These are phyloP conservation scores for Selenia dentaria DNA, from an alignment of 2,888 invertebrate genomes.

Conservation along the genomic window DNA sequence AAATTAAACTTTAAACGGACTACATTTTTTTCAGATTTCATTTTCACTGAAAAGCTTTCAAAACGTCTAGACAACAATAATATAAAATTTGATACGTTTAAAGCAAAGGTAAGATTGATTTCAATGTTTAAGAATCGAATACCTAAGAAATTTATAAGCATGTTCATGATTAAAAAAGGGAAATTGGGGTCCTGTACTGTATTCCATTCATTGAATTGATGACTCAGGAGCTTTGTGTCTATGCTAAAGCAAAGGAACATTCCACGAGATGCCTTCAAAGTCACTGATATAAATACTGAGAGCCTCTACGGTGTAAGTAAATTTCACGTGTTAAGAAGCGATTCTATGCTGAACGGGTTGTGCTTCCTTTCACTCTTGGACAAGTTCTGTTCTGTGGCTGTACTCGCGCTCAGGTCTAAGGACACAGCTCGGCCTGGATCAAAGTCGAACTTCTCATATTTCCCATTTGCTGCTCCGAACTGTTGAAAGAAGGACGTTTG, in stretches of 20 bases:
- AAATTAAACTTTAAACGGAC: no score
- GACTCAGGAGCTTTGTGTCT: slow-evolving; percentile 15
- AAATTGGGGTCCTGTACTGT: neutral
- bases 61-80: no score
- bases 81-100: no score
- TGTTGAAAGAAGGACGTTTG: slow-evolving; percentile 77
- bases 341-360: slow-evolving; percentile 96
- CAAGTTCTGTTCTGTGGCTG: slow-evolving; percentile 72
- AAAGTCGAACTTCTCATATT: slow-evolving; percentile 79
- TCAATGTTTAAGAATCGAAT: no score
- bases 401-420: slow-evolving; percentile 74
- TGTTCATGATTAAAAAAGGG: no score
- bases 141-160: no score
- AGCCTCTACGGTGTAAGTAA: slow-evolving; percentile 67
- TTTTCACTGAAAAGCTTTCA: no score
- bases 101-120: no score
- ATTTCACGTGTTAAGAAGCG: slow-evolving; percentile 90
- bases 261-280: slow-evolving; percentile 52
- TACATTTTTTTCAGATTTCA: no score
- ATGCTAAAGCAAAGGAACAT: slow-evolving; percentile 66
- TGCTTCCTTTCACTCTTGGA: slow-evolving; percentile 86
- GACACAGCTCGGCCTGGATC: slow-evolving; percentile 79
- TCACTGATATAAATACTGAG: slow-evolving; percentile 48
- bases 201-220: neutral
- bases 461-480: slow-evolving; percentile 63